Evolutionary conservation across 2,888 invertebrate species (phyloP).

Genomic region (Osmoderma eremita): DNA sequence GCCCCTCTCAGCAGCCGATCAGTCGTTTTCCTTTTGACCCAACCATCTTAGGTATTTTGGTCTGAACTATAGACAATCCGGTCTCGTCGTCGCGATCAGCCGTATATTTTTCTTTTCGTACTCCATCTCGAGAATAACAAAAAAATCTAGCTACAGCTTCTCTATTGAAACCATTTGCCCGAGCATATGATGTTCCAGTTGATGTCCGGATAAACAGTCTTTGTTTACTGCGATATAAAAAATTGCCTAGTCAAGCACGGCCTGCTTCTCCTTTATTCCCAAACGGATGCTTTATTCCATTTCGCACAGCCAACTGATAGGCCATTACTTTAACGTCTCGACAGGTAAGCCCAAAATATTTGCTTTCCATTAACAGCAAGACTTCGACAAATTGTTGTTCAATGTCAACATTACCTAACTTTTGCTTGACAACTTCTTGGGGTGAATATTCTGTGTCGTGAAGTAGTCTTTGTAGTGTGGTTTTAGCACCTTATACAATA

Average conservation of each 20-base stretch:
- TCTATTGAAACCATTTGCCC: too few species aligned
- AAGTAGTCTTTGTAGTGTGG: too few species aligned
- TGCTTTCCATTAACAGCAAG: neutral
- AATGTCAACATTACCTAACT: too few species aligned
- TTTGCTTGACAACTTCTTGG: too few species aligned
- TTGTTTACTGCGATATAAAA: constrained; percentile 46
- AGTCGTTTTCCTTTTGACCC: constrained; percentile 52
- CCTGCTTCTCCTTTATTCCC: constrained; percentile 31
- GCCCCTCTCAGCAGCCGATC: neutral
- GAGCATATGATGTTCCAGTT: constrained; percentile 45
- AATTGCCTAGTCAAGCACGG: constrained; percentile 46
- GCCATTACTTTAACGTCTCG: constrained; percentile 50
- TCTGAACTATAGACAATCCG: constrained; percentile 54
- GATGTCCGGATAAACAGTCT: constrained; percentile 45
- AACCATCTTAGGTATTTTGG: constrained; percentile 51
- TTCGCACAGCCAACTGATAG: constrained; percentile 43
- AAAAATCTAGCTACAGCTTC: too few species aligned
- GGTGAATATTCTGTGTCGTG: too few species aligned
- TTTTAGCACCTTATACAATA: too few species aligned
- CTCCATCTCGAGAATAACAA: too few species aligned
- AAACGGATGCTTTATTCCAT: constrained; percentile 18
- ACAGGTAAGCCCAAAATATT: constrained; percentile 52
- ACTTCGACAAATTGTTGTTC: too few species aligned
- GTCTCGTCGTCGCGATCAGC: constrained; percentile 55
- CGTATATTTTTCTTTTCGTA: constrained; percentile 43